Conservation (phyloP, 1,140 invertebrate genomes). For the Camponotus pennsylvanicus region DNA sequence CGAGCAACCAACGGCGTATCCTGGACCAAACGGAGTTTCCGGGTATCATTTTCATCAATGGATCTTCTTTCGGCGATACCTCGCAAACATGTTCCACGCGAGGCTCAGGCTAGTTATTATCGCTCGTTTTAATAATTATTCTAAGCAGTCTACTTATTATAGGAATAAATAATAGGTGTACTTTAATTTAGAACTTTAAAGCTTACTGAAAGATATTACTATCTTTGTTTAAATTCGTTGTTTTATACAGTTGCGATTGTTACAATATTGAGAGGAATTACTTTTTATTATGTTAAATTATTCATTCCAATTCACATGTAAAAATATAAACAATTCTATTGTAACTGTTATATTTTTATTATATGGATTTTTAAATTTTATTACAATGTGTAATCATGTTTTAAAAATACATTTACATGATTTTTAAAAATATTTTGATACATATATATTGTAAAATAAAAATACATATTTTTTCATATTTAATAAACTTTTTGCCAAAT, state of each 20-base stretch:
- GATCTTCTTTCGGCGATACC: constrained; percentile 58
- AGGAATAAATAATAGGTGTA: neutral
- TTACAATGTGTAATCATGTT: neutral
- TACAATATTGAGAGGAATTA: neutral
- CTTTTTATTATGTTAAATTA: neutral
- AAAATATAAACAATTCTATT: constrained; percentile 8
- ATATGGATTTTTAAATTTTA: neutral
- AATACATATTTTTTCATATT: neutral
- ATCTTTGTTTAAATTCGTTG: neutral
- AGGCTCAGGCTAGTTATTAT: constrained; percentile 40
- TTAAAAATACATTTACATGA: neutral
- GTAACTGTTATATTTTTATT: neutral
- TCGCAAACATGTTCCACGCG: constrained; percentile 74
- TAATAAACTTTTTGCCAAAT: neutral
- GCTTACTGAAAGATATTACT: neutral
- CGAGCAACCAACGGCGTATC: constrained; percentile 70
- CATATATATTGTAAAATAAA: neutral
- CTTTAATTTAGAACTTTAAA: neutral
- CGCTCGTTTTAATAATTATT: constrained; percentile 11
- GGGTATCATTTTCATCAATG: constrained; percentile 48
- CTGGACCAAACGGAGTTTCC: constrained; percentile 52
- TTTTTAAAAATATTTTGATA: constrained; percentile 1
- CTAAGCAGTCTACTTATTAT: neutral
- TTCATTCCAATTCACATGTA: neutral
- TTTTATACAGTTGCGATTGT: neutral